Conservation (phyloP, 2,113 vertebrate genomes). For the Cryptoleucopteryx plumbea region DNA sequence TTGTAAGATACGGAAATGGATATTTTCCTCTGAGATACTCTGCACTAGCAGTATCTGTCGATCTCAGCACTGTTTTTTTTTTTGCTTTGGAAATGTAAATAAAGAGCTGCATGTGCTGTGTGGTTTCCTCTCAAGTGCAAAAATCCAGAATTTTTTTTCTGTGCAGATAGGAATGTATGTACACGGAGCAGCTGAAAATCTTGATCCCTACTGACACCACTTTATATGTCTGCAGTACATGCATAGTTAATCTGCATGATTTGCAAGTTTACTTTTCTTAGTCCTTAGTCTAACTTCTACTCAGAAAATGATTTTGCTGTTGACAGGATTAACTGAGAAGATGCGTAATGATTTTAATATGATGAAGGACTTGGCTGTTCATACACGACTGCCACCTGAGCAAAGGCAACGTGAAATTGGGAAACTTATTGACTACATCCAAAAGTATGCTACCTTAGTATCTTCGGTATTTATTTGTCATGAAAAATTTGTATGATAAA, state of each 20-base stretch:
- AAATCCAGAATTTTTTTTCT: neutral
- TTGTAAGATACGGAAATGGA: neutral
- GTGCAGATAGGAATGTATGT: rapidly evolving
- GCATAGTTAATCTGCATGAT: neutral
- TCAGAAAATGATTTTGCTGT: neutral
- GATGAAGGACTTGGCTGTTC: constrained; percentile 87
- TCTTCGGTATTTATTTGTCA: neutral
- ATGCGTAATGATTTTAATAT: constrained; percentile 88
- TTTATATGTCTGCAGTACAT: neutral
- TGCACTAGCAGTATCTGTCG: neutral
- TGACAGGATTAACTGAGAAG: constrained; percentile 87
- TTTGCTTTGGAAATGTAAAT: neutral
- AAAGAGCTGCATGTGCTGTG: neutral
- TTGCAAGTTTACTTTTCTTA: neutral
- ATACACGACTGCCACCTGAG: constrained; percentile 85
- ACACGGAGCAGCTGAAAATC: neutral
- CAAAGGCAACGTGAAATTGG: constrained; percentile 81
- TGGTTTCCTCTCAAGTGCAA: neutral
- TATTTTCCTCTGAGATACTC: neutral
- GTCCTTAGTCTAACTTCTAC: neutral
- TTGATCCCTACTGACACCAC: neutral
- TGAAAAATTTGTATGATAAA: neutral
- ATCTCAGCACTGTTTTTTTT: neutral
- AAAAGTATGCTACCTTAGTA: constrained; percentile 62
- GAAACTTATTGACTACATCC: constrained; percentile 78